Evolutionary conservation across 2,888 invertebrate genomes (phyloP), one percentile per base, ranked within the genome.

Genomic region (Apoda limacodes): DNA sequence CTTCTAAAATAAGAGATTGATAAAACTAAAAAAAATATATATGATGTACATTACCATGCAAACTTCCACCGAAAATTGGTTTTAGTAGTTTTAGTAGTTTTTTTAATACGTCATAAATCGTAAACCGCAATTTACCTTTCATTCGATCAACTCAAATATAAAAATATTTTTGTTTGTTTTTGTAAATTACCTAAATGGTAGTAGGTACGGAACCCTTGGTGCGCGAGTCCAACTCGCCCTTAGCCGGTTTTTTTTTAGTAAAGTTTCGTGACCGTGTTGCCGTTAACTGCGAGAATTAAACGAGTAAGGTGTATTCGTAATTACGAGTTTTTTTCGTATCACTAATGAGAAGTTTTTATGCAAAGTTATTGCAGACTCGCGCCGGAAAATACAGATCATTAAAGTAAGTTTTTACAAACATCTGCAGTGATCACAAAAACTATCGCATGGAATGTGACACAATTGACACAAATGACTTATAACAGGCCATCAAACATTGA

Each of bases 201-300:
- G n/a, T n/a, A 6, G 17, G 5, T 17, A 17, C 17, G 17, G 17
- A 17, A 17, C 17, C 17, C 17, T 17, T 17, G 5, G 7, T 17
- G 17, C 5, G 17, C 17, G 17, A 17, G 17, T 17, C 17, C 17
- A 7, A 17, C 17, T 17, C 17, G 17, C 17, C 5, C 17, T 17
- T 17, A 7, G 17, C 17, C 7, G 17, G 5, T 17, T 25, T 17
- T 14, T 26, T 26, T 26, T 26, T 15, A 14, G 13, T 17, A 17
- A 17, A n/a, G n/a, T n/a, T n/a, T n/a, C n/a, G n/a, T n/a, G n/a
- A n/a, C n/a, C n/a, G n/a, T n/a, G n/a, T n/a, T n/a, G n/a, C n/a
- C n/a, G n/a, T n/a, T n/a, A n/a, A n/a, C n/a, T n/a, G n/a, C n/a
- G n/a, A n/a, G n/a, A n/a, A n/a, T n/a, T n/a, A n/a, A n/a, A n/a